phyloP scores from a whole-genome alignment of 2,797 vertebrate genomes.

The Acropternis orthonyx region DNA sequence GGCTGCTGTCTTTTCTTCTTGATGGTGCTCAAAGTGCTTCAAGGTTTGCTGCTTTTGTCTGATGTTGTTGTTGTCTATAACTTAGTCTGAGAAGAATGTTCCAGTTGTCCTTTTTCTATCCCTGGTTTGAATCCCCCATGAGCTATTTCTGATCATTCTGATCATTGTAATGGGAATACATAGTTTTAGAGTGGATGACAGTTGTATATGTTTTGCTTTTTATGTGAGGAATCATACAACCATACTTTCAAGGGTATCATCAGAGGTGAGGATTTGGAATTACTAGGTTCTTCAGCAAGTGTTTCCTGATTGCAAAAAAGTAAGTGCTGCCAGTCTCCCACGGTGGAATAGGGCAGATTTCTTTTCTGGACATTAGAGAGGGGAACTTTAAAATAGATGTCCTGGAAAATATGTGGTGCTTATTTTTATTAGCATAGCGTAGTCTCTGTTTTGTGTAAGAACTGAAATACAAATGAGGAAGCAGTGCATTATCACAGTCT shows the following conservation, averaged over 20 bases:
- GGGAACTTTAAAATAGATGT: background rate
- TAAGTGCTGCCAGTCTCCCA: background rate
- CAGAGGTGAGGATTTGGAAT: background rate
- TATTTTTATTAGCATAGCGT: background rate
- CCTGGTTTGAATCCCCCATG: background rate
- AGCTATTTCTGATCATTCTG: background rate
- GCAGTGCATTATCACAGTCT: background rate
- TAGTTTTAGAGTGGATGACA: background rate
- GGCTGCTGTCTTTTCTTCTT: background rate
- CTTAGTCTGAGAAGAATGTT: background rate
- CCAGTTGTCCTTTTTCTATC: background rate
- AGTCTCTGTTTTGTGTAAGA: background rate
- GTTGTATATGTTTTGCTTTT: background rate
- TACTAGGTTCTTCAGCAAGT: background rate
- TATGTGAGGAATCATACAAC: background rate
- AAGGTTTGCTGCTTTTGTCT: background rate
- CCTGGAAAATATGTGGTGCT: background rate
- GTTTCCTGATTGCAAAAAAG: background rate
- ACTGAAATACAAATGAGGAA: background rate
- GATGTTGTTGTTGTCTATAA: background rate
- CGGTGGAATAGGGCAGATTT: background rate
- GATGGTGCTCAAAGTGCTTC: background rate
- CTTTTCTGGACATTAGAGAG: background rate
- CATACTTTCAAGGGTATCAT: fast-evolving
- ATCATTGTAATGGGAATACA: background rate